Conservation (phyloP, 2,797 vertebrate genomes). For the Scleropages formosus region DNA sequence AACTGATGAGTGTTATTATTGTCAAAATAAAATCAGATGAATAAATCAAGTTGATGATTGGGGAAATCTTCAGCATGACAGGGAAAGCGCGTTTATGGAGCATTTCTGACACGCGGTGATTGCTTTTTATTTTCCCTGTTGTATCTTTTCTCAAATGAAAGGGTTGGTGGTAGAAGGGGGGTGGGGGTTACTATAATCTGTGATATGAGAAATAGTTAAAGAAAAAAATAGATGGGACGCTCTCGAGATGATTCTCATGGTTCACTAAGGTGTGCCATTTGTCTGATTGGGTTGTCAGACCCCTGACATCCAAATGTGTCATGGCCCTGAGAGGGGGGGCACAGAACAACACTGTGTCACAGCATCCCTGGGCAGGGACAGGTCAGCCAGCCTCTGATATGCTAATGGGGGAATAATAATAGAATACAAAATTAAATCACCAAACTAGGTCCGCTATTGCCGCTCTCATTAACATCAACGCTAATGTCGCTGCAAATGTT, state of each 20-base stretch:
- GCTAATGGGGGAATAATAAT: constrained; percentile 70
- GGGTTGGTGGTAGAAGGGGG: too few relatives aligned
- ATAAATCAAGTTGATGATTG: constrained; percentile 62
- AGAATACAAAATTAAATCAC: constrained; percentile 66
- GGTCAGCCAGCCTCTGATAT: constrained; percentile 64
- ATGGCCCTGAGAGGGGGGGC: constrained; percentile 30
- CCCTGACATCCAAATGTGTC: neutral
- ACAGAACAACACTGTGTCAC: constrained; percentile 5
- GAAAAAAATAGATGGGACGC: constrained; percentile 34
- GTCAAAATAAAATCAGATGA: constrained; percentile 59
- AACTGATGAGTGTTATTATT: constrained; percentile 63
- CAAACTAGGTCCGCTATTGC: constrained; percentile 54
- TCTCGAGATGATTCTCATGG: constrained; percentile 44
- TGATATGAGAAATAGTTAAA: constrained; percentile 51
- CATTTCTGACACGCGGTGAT: constrained; percentile 59
- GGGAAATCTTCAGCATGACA: constrained; percentile 56
- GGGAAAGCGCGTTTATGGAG: constrained; percentile 58
- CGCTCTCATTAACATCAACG: constrained; percentile 68
- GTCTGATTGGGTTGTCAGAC: constrained; percentile 35
- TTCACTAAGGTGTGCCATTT: constrained; percentile 50
- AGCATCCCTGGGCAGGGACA: constrained; percentile 33
- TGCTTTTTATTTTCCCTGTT: constrained; percentile 59
- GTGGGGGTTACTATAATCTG: constrained; percentile 41
- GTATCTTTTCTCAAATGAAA: constrained; percentile 51
- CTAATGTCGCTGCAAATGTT: constrained; percentile 72